Evolutionary conservation across 1,140 invertebrate genomes (phyloP), one percentile per base, ranked within the genome.

Genomic region (Aphelenchoides avenae): DNA sequence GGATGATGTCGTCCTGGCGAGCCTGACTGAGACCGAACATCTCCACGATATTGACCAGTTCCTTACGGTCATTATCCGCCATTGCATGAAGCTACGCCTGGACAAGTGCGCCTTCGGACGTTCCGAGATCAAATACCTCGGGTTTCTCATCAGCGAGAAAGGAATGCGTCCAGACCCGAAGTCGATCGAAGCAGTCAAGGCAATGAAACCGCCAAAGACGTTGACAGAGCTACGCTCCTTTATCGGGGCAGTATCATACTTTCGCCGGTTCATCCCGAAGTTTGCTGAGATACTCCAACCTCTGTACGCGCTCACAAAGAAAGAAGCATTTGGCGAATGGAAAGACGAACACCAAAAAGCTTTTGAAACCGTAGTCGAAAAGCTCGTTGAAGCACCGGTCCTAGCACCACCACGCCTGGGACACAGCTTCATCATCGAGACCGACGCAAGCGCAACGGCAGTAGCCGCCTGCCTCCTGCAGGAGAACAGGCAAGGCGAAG

Each of bases 1-100:
- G 33, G 58, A 61, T 42, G 58, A 61, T 31, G 36, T 57, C 15
- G 22, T 61, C 9, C 13, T 61, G 9, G 55, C 31, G 9, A 33
- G 33, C 18, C 11, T 18, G 5, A 30, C 33, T 2, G 56, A 61
- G 41, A 20, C 39, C 0, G 13, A 54, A 24, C 55, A 60, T 22
- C 26, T 61, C 3, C 26, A 6, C 1, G 57, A 61, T 29, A 22
- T 61, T 4, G 30, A 58, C 22, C 13, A 7, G 1, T 51, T 61
- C 9, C 11, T 61, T 5, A 27, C 6, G 13, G 30, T 40, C 3
- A 27, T 61, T 18, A 13, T n/a, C 2, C 20, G 27, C 18, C 13
- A 20, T 7, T 44, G 57, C 6, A 24, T 61, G 3, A 47, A 57
- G 36, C 31, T 61, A 0, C 27, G 43, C 36, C 20, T 34, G 5